Percentiles rank a stretch among this genome's conserved stretches.
Conservation (phyloP, 2,113 vertebrate genomes). For the Centrocercus urophasianus region DNA sequence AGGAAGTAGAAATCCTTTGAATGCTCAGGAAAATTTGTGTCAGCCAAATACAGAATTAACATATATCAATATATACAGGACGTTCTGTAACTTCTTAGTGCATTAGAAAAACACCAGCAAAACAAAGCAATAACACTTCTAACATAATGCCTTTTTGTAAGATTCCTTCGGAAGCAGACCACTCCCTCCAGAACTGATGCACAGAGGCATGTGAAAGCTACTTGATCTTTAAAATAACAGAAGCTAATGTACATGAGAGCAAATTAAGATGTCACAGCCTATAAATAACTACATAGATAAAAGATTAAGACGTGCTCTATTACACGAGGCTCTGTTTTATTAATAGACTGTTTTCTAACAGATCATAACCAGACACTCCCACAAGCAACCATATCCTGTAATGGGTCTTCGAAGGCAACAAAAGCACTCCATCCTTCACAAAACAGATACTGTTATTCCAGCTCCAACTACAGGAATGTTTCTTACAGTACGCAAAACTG, state of each 20-base stretch:
- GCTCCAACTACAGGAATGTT: neutral
- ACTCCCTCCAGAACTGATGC: conserved; percentile 7
- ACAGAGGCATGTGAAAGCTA: conserved; percentile 26
- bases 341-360: conserved; percentile 71
- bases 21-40: neutral
- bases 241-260: conserved; percentile 32
- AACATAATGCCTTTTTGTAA: neutral
- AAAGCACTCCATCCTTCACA: conserved; percentile 49
- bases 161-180: conserved; percentile 3
- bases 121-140: neutral
- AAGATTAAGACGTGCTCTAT: conserved; percentile 53
- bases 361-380: conserved; percentile 57
- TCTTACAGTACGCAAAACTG: neutral
- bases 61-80: neutral
- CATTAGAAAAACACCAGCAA: neutral
- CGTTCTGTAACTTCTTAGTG: neutral
- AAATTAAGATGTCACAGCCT: conserved; percentile 61
- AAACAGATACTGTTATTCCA: neutral
- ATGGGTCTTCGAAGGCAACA: conserved; percentile 49
- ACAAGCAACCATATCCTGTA: conserved; percentile 3
- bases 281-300: conserved; percentile 65
- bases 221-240: conserved; percentile 59
- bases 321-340: conserved; percentile 55
- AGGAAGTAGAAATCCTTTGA: neutral
- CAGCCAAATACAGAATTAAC: neutral